These are phyloP conservation scores for Dendrolimus pini DNA, from an alignment of 2,888 invertebrate species.

Conservation along the genomic window DNA sequence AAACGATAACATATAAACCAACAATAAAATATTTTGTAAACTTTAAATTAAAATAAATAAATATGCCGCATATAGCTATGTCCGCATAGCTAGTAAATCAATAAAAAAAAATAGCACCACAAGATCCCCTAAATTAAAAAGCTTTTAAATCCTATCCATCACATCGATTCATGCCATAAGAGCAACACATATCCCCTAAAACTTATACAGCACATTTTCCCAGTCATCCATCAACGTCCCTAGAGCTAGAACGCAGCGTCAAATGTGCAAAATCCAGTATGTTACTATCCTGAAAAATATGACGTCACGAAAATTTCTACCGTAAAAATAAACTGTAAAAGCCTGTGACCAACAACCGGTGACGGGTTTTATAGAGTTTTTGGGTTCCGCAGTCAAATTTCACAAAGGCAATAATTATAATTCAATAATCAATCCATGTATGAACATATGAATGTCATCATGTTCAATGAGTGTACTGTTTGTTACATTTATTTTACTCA, in stretches of 20 bases:
- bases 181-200: neutral
- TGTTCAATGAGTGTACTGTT: too few species aligned
- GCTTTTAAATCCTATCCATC: neutral
- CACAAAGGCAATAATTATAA: too few species aligned
- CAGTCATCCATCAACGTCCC: neutral
- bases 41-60: too few species aligned
- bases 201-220: neutral
- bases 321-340: neutral
- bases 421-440: too few species aligned
- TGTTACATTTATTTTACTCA: too few species aligned
- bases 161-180: neutral
- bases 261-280: neutral
- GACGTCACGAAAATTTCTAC: constrained; percentile 6
- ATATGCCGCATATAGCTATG: too few species aligned
- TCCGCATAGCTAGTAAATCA: too few species aligned
- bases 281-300: constrained; percentile 3
- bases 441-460: too few species aligned
- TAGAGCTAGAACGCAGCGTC: neutral
- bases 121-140: neutral
- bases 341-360: neutral
- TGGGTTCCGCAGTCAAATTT: too few species aligned
- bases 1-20: too few species aligned
- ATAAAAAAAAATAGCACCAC: too few species aligned
- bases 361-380: neutral
- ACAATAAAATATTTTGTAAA: too few species aligned